phyloP scores from a whole-genome alignment of 2,888 invertebrate genomes.

The Microplitis deprimator region DNA sequence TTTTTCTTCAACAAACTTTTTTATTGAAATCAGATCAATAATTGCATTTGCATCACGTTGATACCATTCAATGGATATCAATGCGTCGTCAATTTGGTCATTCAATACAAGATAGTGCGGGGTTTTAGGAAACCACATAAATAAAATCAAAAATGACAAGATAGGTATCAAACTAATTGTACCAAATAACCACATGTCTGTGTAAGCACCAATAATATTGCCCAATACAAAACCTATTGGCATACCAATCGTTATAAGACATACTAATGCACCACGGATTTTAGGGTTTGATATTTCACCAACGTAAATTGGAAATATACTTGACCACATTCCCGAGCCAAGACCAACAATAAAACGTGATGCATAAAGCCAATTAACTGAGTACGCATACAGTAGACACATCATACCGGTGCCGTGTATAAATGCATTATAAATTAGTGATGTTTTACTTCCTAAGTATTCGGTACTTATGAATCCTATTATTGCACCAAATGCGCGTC shows the following conservation, averaged over 20 bases:
- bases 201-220: conserved; percentile 59
- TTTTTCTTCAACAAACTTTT: conserved; percentile 24
- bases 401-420: conserved; percentile 43
- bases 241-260: conserved; percentile 58
- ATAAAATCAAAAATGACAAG: conserved; percentile 52
- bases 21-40: conserved; percentile 51
- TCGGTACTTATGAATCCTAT: conserved; percentile 43
- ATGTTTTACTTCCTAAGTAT: conserved; percentile 46
- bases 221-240: conserved; percentile 61
- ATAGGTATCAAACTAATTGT: conserved; percentile 57
- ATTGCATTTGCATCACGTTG: conserved; percentile 55
- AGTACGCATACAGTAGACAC: conserved; percentile 44
- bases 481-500: conserved; percentile 58
- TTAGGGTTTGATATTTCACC: conserved; percentile 59
- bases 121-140: conserved; percentile 61
- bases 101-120: conserved; percentile 58
- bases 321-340: conserved; percentile 59
- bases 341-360: conserved; percentile 48
- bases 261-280: conserved; percentile 62
- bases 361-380: conserved; percentile 44
- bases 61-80: conserved; percentile 59
- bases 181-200: conserved; percentile 57
- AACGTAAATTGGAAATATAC: conserved; percentile 59
- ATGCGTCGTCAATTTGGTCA: conserved; percentile 53
- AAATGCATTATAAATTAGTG: conserved; percentile 43